These are phyloP conservation scores for Bombus huntii DNA, from an alignment of 1,140 invertebrate species.

Conservation along the genomic window DNA sequence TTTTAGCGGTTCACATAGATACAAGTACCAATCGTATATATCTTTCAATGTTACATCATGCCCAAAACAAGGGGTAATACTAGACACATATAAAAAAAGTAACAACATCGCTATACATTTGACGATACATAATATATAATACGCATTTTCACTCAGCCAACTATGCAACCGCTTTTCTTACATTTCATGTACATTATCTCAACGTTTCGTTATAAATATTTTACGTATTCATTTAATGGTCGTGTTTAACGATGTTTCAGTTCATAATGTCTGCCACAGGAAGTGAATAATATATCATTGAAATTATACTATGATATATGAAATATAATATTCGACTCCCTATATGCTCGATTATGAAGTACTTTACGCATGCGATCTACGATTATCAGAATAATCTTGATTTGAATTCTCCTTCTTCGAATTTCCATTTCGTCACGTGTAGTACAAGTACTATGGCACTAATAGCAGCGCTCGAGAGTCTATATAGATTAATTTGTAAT, in stretches of 20 bases:
- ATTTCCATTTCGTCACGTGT: not conserved
- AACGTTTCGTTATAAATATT: not conserved
- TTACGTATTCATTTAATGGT: slow-evolving; percentile 6
- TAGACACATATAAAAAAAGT: slow-evolving; percentile 82
- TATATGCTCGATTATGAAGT: slow-evolving; percentile 21
- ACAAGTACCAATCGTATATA: slow-evolving; percentile 73
- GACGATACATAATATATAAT: slow-evolving; percentile 75
- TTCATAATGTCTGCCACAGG: slow-evolving; percentile 21
- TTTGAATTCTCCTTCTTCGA: not conserved
- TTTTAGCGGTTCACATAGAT: slow-evolving; percentile 70
- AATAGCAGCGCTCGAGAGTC: slow-evolving; percentile 42
- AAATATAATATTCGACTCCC: slow-evolving; percentile 5
- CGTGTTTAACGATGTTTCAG: slow-evolving; percentile 6
- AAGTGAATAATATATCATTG: slow-evolving; percentile 2
- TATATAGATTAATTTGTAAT: not conserved
- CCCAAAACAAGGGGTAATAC: slow-evolving; percentile 80
- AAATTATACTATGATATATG: not conserved
- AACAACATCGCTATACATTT: slow-evolving; percentile 77
- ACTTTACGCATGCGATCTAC: slow-evolving; percentile 22
- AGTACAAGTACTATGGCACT: slow-evolving; percentile 16
- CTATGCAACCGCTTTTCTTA: slow-evolving; percentile 63
- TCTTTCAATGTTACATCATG: slow-evolving; percentile 79
- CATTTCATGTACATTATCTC: slow-evolving; percentile 21
- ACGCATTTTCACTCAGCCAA: slow-evolving; percentile 74
- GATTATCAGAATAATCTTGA: not conserved